These are phyloP conservation scores for Gryllus longicercus DNA, from an alignment of 2,888 invertebrate species.

Conservation along the genomic window DNA sequence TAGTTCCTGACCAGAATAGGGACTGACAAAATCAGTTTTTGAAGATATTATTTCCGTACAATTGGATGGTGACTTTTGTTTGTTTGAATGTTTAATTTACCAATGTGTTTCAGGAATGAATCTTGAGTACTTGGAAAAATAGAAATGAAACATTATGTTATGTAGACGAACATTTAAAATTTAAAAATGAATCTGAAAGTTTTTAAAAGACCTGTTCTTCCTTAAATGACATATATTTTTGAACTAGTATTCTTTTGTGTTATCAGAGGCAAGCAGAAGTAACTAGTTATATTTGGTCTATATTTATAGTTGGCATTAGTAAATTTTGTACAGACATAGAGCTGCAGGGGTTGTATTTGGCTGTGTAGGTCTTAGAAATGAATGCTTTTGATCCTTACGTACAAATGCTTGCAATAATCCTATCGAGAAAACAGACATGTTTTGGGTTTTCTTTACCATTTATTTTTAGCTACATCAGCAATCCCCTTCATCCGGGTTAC, in stretches of 20 bases:
- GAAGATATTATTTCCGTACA: slow-evolving; percentile 9
- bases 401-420: neutral
- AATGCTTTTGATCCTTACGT: neutral
- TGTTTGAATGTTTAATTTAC: slow-evolving; percentile 9
- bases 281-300: neutral
- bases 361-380: neutral
- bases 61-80: slow-evolving; percentile 1
- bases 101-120: slow-evolving; percentile 6
- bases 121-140: neutral
- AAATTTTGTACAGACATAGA: slow-evolving; percentile 8
- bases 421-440: neutral
- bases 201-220: slow-evolving; percentile 17
- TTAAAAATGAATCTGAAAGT: neutral
- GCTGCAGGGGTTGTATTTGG: slow-evolving; percentile 6
- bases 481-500: neutral
- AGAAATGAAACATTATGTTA: neutral
- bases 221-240: slow-evolving; percentile 17
- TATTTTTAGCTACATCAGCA: neutral
- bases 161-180: neutral
- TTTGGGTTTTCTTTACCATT: neutral
- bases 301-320: neutral
- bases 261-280: slow-evolving; percentile 7
- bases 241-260: slow-evolving; percentile 4
- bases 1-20: slow-evolving; percentile 1
- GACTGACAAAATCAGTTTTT: neutral